Evolutionary conservation across 2,888 invertebrate species (phyloP).

Genomic region (Heterodera filipjevi): DNA sequence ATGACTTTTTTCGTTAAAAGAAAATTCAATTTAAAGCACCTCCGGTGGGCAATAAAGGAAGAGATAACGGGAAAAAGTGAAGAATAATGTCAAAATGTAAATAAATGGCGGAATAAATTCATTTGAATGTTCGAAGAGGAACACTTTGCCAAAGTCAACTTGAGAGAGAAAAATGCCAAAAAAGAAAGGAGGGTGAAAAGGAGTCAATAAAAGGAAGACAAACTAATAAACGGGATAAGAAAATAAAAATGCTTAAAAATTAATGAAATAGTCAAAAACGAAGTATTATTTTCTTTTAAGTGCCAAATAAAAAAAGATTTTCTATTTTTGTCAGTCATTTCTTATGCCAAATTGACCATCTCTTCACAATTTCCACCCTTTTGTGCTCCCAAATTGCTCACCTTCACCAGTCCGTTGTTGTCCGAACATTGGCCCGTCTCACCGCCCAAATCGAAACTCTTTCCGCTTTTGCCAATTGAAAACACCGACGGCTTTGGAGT

Average conservation of each 20-base stretch:
- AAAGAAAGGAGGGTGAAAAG: neutral
- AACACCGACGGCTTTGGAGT: constrained; percentile 60
- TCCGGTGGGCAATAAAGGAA: neutral
- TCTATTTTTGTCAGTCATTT: neutral
- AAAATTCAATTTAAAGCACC: constrained; percentile 9
- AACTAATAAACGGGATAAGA: neutral
- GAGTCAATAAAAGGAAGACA: neutral
- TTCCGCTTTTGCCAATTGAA: constrained; percentile 53
- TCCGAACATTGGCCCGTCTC: constrained; percentile 50
- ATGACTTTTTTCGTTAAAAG: neutral
- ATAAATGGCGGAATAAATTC: neutral
- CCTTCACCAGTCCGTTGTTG: constrained; percentile 63
- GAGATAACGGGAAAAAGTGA: neutral
- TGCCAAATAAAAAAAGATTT: no score
- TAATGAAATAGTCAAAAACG: no score
- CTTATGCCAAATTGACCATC: neutral
- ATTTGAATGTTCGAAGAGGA: constrained; percentile 6
- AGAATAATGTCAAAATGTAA: neutral
- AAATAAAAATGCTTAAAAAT: neutral
- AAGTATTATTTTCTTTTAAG: no score
- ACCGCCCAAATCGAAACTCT: constrained; percentile 59
- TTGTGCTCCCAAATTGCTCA: constrained; percentile 34
- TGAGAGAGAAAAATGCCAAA: neutral
- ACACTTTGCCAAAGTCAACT: neutral
- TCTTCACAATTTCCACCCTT: neutral